phyloP scores from a whole-genome alignment of 2,888 invertebrate genomes.

The Lasius platythorax region DNA sequence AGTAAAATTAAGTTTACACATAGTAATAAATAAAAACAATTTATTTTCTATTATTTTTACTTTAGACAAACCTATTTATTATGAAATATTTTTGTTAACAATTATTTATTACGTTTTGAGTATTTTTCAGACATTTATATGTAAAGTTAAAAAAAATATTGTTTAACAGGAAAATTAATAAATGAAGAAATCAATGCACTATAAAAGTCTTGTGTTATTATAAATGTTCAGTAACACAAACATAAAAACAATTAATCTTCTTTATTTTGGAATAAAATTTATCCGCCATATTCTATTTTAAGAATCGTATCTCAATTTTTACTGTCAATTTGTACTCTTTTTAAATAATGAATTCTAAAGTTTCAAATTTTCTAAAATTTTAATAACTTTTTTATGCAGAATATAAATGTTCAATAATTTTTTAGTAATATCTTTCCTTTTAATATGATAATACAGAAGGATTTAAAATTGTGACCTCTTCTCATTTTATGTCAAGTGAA shows the following conservation, averaged over 20 bases:
- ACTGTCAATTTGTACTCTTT: neutral
- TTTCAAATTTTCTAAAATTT: neutral
- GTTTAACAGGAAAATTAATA: neutral
- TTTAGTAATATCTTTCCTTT: neutral
- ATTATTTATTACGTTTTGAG: neutral
- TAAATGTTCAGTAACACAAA: neutral
- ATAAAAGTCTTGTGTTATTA: neutral
- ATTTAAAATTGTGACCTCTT: constrained; percentile 5
- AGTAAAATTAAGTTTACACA: neutral
- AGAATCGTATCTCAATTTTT: neutral
- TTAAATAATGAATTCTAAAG: neutral
- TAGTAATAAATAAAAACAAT: neutral
- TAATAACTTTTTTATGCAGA: neutral
- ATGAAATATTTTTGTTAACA: too few species aligned
- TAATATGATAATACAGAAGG: neutral
- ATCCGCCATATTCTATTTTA: neutral
- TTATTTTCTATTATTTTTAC: constrained; percentile 2
- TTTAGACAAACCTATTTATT: neutral
- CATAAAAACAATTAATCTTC: neutral
- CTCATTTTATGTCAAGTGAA: constrained; percentile 27
- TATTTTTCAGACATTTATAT: neutral
- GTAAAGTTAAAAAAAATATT: neutral
- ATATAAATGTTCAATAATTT: neutral
- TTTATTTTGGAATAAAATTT: constrained; percentile 6
- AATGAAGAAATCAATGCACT: neutral